Evolutionary conservation across 2,888 invertebrate genomes (phyloP), one percentile per base, ranked within the genome.

Genomic region (Lasioglossum oenotherae): DNA sequence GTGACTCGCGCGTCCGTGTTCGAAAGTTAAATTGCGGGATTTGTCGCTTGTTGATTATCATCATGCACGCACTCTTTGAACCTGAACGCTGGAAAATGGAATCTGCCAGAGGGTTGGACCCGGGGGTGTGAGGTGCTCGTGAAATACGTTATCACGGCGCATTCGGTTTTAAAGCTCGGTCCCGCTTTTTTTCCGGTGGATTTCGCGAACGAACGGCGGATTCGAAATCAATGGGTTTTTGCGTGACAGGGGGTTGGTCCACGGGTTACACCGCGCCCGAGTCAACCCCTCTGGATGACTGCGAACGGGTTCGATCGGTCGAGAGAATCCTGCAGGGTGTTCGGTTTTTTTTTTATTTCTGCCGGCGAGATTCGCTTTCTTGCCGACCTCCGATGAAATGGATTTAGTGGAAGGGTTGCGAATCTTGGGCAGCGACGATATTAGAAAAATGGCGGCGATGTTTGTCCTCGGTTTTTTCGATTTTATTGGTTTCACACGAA

Each of bases 21-120:
- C 8, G 38, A 35, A 82, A 81, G 82, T 83, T 83, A 72, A 81
- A 83, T 83, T 44, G 74, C 35, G 4, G 82, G 82, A 83, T 82
- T 82, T 64, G n/a, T 73, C 78, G 72, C 31, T 23, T 69, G 23
- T 69, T 38, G 38, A 69, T 69, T 69, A 78, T 71, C 69, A 78
- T 71, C 69, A 19, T 19, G 49, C 72, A 23, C 38, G 38, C 35
- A 23, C 57, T 35, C n/a, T 16, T 57, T 35, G 74, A 57, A 57
- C 67, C 35, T 38, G 67, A 69, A 69, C 67, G 10, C 10, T 38
- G 35, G 67, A 69, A 69, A 69, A 69, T 69, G 35, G 38, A 69
- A 38, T 69, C 38, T 35, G 67, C 19, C 31, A 6, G 31, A 6
- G 27, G 64, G 31, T n/a, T 14, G 53, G 53, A 23, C 1, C 74